Percentiles rank a stretch among this genome's conserved stretches.
phyloP scores from a whole-genome alignment of 1,140 invertebrate genomes.

The Bradynema listronoti region DNA sequence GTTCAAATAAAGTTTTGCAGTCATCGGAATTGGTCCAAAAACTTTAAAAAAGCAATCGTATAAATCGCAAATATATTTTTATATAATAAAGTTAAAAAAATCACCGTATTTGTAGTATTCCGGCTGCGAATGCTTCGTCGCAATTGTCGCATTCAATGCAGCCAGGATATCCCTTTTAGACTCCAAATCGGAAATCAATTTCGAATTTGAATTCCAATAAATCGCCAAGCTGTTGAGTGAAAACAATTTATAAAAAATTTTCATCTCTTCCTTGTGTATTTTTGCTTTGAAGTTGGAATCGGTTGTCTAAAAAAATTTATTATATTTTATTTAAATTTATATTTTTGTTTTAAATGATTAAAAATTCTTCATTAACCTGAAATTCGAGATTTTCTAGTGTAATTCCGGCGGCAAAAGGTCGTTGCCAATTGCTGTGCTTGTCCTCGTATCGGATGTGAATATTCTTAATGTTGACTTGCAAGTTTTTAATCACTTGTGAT shows the following conservation, averaged over 20 bases:
- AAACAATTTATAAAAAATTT: conserved; percentile 61
- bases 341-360: not conserved
- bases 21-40: conserved; percentile 81
- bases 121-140: conserved; percentile 66
- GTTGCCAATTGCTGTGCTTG: conserved; percentile 68
- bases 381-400: conserved; percentile 65
- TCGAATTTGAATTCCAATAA: conserved; percentile 76
- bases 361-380: conserved; percentile 56
- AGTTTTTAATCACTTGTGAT: conserved; percentile 90
- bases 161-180: conserved; percentile 49
- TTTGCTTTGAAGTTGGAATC: conserved; percentile 73
- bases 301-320: conserved; percentile 66
- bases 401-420: conserved; percentile 81
- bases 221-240: conserved; percentile 75
- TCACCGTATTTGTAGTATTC: conserved; percentile 71
- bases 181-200: conserved; percentile 59
- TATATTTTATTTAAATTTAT: too few relatives aligned
- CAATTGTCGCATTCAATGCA: conserved; percentile 66
- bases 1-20: conserved; percentile 78
- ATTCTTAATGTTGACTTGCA: conserved; percentile 84
- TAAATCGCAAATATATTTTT: too few relatives aligned
- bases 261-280: conserved; percentile 68
- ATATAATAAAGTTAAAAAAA: too few relatives aligned
- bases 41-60: conserved; percentile 67
- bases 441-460: conserved; percentile 96